Conservation (phyloP, 2,797 vertebrate genomes). For the Mormyrus hasselquistii region DNA sequence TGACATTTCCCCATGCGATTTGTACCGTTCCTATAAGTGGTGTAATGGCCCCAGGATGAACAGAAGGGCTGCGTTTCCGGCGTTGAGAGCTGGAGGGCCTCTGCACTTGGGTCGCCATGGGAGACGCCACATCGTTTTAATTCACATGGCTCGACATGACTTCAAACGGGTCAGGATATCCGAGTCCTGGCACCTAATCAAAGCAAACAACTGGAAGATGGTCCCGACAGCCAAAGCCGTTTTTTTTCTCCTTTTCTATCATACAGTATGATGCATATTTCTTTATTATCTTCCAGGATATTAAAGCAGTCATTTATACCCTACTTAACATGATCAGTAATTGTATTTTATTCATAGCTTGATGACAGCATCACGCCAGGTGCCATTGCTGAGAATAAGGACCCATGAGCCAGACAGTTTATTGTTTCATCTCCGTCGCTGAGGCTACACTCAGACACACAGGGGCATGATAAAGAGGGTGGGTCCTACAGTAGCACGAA, state of each 20-base stretch:
- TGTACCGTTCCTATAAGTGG: neutral
- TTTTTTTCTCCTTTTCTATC: conserved; percentile 41
- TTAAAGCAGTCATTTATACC: conserved; percentile 48
- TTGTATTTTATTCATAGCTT: conserved; percentile 52
- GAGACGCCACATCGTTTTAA: conserved; percentile 56
- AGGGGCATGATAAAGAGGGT: conserved; percentile 40
- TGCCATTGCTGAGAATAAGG: conserved; percentile 48
- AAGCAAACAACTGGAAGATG: conserved; percentile 58
- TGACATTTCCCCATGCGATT: neutral
- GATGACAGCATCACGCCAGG: conserved; percentile 34
- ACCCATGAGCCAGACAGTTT: conserved; percentile 33
- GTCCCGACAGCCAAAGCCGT: conserved; percentile 49
- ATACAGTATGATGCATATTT: conserved; percentile 47
- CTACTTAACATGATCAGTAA: conserved; percentile 58
- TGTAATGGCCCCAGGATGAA: conserved; percentile 44
- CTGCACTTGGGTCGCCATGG: conserved; percentile 56
- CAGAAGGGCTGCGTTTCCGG: conserved; percentile 47
- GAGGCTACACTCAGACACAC: conserved; percentile 35
- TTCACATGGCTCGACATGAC: conserved; percentile 56
- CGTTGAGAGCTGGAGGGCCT: neutral
- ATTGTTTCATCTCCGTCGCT: conserved; percentile 31
- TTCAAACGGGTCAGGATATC: conserved; percentile 48
- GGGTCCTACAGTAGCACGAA: conserved; percentile 23
- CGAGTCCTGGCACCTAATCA: conserved; percentile 60
- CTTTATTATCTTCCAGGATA: conserved; percentile 58